Evolutionary conservation across 2,113 vertebrate genomes (phyloP).

Genomic region (Rhinoptilus africanus): DNA sequence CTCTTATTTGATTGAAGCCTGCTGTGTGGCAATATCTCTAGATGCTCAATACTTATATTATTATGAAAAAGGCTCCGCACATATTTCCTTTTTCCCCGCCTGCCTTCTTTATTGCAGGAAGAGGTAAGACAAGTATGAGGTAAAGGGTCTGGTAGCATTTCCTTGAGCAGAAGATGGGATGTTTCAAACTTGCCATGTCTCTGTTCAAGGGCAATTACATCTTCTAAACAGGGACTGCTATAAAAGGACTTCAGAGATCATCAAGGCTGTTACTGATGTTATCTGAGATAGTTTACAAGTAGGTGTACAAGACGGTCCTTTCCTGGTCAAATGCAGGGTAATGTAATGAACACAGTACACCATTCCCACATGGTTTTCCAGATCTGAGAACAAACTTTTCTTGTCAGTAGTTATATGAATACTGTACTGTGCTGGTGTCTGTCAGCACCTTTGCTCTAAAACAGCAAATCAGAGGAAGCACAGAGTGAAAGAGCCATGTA

Average conservation of each 20-base stretch:
- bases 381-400: neutral
- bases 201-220: neutral
- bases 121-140: neutral
- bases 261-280: neutral
- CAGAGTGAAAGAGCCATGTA: neutral
- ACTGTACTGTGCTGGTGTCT: neutral
- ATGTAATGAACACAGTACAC: neutral
- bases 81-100: neutral
- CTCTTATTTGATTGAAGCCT: neutral
- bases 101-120: neutral
- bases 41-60: neutral
- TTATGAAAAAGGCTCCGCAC: neutral
- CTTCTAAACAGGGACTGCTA: neutral
- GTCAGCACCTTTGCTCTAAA: neutral
- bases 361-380: neutral
- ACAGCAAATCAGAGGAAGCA: neutral
- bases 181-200: neutral
- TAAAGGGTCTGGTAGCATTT: neutral
- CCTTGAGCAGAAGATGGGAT: neutral
- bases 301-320: neutral
- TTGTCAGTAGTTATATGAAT: neutral
- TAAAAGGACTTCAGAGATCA: neutral
- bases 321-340: neutral
- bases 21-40: neutral
- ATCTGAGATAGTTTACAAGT: neutral